Base-by-base conservation (phyloP, 1,140 invertebrate genomes). In the Zaprionus ornatus region DNA sequence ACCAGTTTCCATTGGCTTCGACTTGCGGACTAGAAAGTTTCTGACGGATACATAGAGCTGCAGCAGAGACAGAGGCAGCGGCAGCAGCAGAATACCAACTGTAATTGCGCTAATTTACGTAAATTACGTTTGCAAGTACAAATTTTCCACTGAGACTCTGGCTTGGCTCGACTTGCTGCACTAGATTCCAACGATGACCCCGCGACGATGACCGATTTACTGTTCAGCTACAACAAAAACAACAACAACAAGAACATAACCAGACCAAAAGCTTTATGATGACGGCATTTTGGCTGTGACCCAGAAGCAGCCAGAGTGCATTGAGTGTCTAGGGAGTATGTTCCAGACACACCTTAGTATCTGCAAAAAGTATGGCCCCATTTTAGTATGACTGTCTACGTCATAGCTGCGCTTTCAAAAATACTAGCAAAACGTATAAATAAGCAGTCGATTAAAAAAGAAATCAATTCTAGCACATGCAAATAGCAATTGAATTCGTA, bases 21-120 rank as follows among this genome's bases (percentile, higher is more conserved):
- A 42, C 54, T 52, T 42, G 37, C 55, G n/a, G 62, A 55, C 74
- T 80, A 75, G 79, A 78, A 80, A 80, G 71, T 78, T 78, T 80
- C 76, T 80, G 48, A 57, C 63, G 54, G 75, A 62, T 78, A 74
- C 62, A 73, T 21, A 50, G 19, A 45, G 40, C 45, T 50, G 21
- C 17, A 29, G 32, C 54, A 23, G 21, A 52, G 10, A 13, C 12
- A n/a, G 37, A 15, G 15, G 37, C 45, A 21, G 50, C 32, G 17
- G 17, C 40, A 7, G n/a, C 40, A 37, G 19, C 37, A 50, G 62
- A 68, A 57, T 74, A 40, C 68, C 77, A 71, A 54, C 76, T 75
- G 72, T 80, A 79, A 80, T 80, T 80, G 77, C 76, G 76, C 79
- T 80, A 80, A 80, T 80, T 80, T 80, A 80, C 78, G 75, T 78